Evolutionary conservation across 1,140 invertebrate genomes (phyloP).

Genomic region (Lerema accius): DNA sequence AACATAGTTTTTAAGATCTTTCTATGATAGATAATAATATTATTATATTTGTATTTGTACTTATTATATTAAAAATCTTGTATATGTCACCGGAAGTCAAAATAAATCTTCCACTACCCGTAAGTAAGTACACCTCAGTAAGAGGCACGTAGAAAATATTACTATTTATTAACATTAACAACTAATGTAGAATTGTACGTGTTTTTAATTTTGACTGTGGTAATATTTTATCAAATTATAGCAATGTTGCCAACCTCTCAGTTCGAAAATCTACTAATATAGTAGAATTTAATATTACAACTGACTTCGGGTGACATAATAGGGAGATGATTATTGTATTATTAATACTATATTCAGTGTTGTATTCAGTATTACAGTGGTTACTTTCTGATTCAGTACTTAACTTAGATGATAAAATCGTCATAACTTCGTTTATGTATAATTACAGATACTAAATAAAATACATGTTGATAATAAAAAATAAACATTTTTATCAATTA

Average conservation of each 20-base stretch:
- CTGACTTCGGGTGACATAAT: neutral
- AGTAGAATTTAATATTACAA: neutral
- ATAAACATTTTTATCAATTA: no score
- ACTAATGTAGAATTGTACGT: no score
- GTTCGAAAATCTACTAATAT: neutral
- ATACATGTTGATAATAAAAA: no score
- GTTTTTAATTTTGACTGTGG: no score
- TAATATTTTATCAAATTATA: neutral
- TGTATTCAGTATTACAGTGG: slow-evolving; percentile 46
- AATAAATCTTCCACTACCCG: no score
- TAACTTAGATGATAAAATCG: slow-evolving; percentile 33
- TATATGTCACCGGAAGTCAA: neutral
- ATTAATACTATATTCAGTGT: slow-evolving; percentile 27
- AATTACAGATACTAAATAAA: no score
- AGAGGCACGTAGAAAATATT: no score
- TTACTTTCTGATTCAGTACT: slow-evolving; percentile 34
- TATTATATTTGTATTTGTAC: slow-evolving; percentile 27
- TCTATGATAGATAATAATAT: slow-evolving; percentile 42
- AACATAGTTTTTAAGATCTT: slow-evolving; percentile 41
- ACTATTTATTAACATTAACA: no score
- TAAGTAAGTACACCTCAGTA: no score
- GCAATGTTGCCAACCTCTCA: neutral
- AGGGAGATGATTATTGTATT: neutral
- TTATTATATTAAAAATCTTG: slow-evolving; percentile 14
- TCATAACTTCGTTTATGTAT: neutral